Evolutionary conservation across 2,797 vertebrate species (phyloP), one percentile per base, ranked within the genome.

Genomic region (Triplophysa yarkandensis): DNA sequence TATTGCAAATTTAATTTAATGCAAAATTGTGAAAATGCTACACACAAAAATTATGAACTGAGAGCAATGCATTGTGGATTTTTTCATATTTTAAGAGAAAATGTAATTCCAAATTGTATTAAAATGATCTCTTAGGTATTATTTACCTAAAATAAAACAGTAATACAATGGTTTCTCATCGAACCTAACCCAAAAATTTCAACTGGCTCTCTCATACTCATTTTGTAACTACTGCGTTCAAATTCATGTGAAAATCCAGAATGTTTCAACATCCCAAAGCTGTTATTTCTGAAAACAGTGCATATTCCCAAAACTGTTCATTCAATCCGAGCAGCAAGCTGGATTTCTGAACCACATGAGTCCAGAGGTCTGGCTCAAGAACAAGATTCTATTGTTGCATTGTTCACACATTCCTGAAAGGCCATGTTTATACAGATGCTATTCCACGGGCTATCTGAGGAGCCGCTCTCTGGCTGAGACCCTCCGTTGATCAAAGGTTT

Each of bases 361-460:
- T 86, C 85, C 71, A 77, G 72, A 68, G 77, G 71, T 74, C 77
- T 64, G 83, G 83, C 85, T 88, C 79, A 46, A 81, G 89, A 91
- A 88, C 86, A 89, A 87, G 89, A 92, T 88, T 90, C 87, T 90
- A 93, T 92, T 93, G 94, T 93, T 94, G 93, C 93, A 91, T 93
- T 93, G 91, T 91, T 92, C 90, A 90, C 94, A 95, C 95, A 92
- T 93, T 92, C 92, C 90, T 87, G 77, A 73, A 61, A 9, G 92
- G 93, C 91, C 91, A 80, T 98, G 96, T 99, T 99, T 97, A 92
- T 90, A 98, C 97, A 99, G 97, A 98, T 98, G 96, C 91, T 87
- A 91, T 92, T 89, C 94, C 92, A 93, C 94, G 92, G 95, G 89
- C 87, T 74, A 85, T 83, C 85, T 43, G 92, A 92, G 91, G 93